phyloP scores from a whole-genome alignment of 2,888 invertebrate genomes.

The Mimas tiliae region DNA sequence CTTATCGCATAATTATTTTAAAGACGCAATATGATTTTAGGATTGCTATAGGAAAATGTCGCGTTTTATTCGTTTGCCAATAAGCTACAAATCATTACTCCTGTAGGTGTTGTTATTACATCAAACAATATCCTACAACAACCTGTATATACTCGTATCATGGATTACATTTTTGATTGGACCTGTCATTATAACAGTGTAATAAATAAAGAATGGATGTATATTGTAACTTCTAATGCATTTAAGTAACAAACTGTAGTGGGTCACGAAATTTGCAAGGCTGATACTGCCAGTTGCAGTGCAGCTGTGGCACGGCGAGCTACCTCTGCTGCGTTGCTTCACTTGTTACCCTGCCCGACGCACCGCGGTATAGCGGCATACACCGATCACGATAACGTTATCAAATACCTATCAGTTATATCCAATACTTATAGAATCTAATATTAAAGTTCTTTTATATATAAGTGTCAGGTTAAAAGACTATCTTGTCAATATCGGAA shows the following conservation, averaged over 20 bases:
- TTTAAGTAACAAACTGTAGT: slow-evolving; percentile 54
- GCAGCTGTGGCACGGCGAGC: slow-evolving; percentile 40
- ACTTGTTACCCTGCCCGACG: slow-evolving; percentile 37
- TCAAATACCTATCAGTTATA: neutral
- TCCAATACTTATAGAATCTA: neutral
- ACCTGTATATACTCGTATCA: neutral
- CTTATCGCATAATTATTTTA: too few species aligned
- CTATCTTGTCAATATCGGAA: too few species aligned
- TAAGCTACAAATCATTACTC: too few species aligned
- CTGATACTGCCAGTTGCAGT: slow-evolving; percentile 59
- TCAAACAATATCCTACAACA: neutral
- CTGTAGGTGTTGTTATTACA: too few species aligned
- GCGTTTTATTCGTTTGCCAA: too few species aligned
- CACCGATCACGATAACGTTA: slow-evolving; percentile 9
- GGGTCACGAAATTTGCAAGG: slow-evolving; percentile 61
- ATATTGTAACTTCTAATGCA: slow-evolving; percentile 48
- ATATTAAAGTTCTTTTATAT: too few species aligned
- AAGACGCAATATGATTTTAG: too few species aligned
- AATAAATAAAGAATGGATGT: slow-evolving; percentile 37
- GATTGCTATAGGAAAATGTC: too few species aligned
- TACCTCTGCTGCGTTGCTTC: slow-evolving; percentile 46
- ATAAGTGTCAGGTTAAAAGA: too few species aligned
- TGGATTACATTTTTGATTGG: neutral
- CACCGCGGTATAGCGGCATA: neutral
- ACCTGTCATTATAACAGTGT: neutral